Base-by-base conservation (phyloP, 1,140 invertebrate species). In the Papilio aristodemus region DNA sequence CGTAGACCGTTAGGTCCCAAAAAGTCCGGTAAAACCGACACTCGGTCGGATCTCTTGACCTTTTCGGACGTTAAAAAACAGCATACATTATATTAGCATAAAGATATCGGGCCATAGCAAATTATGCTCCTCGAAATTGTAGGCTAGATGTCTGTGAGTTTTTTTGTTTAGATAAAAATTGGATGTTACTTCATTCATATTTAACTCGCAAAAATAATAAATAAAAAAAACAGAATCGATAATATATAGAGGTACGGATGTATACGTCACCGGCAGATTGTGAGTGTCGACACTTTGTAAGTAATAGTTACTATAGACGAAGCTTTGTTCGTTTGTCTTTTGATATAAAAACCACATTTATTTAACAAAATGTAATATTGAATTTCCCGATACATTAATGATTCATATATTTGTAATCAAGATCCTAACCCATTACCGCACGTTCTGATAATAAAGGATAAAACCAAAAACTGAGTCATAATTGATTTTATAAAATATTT, bases 11-110 rank as follows among this genome's bases (percentile, higher is more conserved):
- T 59, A 59, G 25, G 13, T 2, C 25, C 13, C 25, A 43, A 17
- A 43, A n/a, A 43, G 14, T 43, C 41, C 7, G 57, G 27, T 32
- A 59, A 32, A 11, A 32, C 27, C 25, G 57, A 59, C 8, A 32
- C 10, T 27, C 57, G 25, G 22, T 59, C 27, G 57, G n/a, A 59
- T n/a, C 57, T 57, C 19, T 59, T 59, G 57, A 59, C 57, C 57
- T 59, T 59, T 59, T 4, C n/a, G 10, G 9, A 36, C n/a, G 57
- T 10, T 11, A 13, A 59, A 36, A 32, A 59, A 59, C 5, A 57
- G 11, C 22, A 32, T 27, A 59, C 25, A 59, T 59, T 27, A 59
- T 36, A 59, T 59, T 59, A 59, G 3, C 27, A 36, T 59, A 59
- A 59, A 59, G 25, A 32, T 59, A 36, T 59, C n/a, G n/a, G 57